Conservation (phyloP, 2,113 vertebrate genomes). For the Corythornis madagascariensis region DNA sequence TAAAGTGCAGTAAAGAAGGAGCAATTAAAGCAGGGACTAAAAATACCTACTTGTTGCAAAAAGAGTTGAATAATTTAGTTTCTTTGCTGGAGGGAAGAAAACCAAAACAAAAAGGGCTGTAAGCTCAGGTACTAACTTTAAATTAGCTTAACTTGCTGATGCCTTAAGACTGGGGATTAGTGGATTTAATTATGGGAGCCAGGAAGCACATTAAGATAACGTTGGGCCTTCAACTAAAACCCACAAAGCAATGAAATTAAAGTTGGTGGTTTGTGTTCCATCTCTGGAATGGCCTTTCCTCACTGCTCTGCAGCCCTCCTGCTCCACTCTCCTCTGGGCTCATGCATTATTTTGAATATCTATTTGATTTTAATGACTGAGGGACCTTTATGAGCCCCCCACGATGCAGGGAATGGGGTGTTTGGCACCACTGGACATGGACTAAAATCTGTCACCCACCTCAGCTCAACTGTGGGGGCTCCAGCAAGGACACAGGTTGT, state of each 20-base stretch:
- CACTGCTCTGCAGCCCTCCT: background rate
- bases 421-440: rapidly evolving
- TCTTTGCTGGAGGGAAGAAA: slow-evolving; percentile 10
- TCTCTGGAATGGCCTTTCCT: background rate
- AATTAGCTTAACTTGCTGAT: slow-evolving; percentile 72
- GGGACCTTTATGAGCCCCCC: background rate
- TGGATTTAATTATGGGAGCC: slow-evolving; percentile 60
- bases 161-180: slow-evolving; percentile 68
- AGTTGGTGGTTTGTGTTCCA: background rate
- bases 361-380: background rate
- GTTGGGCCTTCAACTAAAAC: slow-evolving; percentile 50
- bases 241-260: slow-evolving; percentile 10
- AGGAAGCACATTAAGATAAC: slow-evolving; percentile 65
- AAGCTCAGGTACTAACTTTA: slow-evolving; percentile 52
- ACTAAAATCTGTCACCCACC: background rate
- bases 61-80: slow-evolving; percentile 48
- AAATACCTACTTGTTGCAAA: slow-evolving; percentile 7
- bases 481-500: too few species aligned
- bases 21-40: background rate
- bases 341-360: background rate
- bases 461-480: too few species aligned
- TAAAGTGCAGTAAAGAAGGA: slow-evolving; percentile 11
- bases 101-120: background rate
- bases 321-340: rapidly evolving
- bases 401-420: background rate